Evolutionary conservation across 2,797 vertebrate species (phyloP).

Genomic region (Eleutherodactylus coqui): DNA sequence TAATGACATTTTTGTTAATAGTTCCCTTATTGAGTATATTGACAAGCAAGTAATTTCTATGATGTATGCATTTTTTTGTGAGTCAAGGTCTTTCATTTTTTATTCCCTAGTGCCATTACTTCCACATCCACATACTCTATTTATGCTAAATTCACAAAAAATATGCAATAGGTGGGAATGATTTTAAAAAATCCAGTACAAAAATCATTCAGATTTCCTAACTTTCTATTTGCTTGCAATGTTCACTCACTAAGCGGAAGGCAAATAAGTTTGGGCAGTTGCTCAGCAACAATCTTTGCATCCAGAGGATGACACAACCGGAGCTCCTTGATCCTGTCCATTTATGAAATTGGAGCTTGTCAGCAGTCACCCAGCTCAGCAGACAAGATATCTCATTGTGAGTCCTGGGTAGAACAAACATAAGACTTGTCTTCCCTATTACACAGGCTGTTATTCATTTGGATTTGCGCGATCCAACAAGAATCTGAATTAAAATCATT

Average conservation of each 20-base stretch:
- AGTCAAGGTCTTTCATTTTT: background rate
- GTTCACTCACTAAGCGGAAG: background rate
- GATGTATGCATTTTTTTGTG: background rate
- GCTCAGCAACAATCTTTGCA: background rate
- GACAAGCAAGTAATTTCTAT: background rate
- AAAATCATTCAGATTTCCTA: background rate
- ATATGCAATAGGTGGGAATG: background rate
- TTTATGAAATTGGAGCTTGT: too few species aligned
- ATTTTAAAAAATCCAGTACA: background rate
- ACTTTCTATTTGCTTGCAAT: background rate
- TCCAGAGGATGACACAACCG: background rate
- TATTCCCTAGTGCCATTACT: background rate
- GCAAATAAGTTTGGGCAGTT: background rate
- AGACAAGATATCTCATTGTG: too few species aligned
- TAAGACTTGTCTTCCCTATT: too few species aligned
- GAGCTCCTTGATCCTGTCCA: too few species aligned
- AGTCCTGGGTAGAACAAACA: too few species aligned
- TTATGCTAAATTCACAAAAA: background rate
- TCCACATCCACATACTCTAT: too few species aligned
- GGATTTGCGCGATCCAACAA: too few species aligned
- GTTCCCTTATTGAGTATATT: background rate
- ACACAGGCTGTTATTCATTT: too few species aligned
- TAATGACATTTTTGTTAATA: slow-evolving; percentile 3
- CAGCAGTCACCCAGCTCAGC: too few species aligned
- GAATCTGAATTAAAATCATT: too few species aligned